phyloP scores from a whole-genome alignment of 2,888 invertebrate species.

The Macropis europaea region DNA sequence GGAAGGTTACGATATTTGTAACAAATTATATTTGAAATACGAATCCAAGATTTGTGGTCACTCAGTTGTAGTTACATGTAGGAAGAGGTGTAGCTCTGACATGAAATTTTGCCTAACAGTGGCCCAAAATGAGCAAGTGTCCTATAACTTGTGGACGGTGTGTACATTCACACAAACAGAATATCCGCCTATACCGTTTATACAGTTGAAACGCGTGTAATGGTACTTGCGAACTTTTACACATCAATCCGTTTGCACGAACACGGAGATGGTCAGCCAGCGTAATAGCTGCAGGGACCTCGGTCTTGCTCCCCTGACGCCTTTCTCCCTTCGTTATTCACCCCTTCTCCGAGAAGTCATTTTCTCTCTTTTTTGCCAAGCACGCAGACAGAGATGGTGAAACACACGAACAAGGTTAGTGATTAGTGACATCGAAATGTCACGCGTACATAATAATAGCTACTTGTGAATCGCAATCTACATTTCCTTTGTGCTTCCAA shows the following conservation, averaged over 20 bases:
- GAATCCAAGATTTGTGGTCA: no score
- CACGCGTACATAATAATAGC: conserved; percentile 32
- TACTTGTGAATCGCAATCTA: neutral
- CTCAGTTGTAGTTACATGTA: no score
- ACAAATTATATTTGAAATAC: no score
- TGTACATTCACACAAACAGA: conserved; percentile 3
- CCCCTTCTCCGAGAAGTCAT: conserved; percentile 8
- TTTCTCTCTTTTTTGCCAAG: conserved; percentile 12
- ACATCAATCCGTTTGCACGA: conserved; percentile 39
- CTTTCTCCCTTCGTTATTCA: conserved; percentile 13
- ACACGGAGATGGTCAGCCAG: conserved; percentile 4
- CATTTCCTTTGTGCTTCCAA: neutral
- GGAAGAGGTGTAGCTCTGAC: no score
- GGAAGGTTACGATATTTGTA: no score
- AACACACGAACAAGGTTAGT: conserved; percentile 16
- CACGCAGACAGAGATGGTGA: neutral
- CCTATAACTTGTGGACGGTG: no score
- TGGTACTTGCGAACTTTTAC: conserved; percentile 34
- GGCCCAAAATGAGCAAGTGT: no score
- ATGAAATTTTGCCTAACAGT: no score
- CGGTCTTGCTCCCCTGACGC: neutral
- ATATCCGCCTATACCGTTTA: conserved; percentile 18
- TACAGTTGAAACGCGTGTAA: conserved; percentile 47
- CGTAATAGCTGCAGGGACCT: conserved; percentile 15
- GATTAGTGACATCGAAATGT: conserved; percentile 43